Evolutionary conservation across 1,140 invertebrate species (phyloP).

Genomic region (Nasonia giraulti): DNA sequence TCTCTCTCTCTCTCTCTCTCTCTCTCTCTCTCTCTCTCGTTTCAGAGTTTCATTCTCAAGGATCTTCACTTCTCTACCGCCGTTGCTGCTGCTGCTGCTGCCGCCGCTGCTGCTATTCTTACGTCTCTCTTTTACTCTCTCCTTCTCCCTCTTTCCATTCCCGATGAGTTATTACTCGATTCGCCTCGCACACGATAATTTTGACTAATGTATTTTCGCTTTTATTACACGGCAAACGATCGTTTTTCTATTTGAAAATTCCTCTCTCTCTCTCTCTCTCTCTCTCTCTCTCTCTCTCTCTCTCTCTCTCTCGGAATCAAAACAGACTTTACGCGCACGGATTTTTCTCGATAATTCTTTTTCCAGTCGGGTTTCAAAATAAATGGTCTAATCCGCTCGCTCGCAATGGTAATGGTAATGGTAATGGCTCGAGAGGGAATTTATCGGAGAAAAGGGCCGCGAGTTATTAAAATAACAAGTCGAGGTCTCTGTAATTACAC

Average conservation of each 20-base stretch:
- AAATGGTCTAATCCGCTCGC: too few relatives aligned
- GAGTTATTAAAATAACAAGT: background rate
- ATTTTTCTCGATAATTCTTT: too few relatives aligned
- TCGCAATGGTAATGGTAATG: background rate
- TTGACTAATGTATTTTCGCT: conserved; percentile 52
- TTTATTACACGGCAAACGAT: conserved; percentile 50
- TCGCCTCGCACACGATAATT: conserved; percentile 53
- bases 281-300: too few relatives aligned
- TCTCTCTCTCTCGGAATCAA: too few relatives aligned
- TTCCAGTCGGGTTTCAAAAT: too few relatives aligned
- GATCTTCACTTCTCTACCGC: conserved; percentile 21
- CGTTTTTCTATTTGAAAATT: conserved; percentile 48
- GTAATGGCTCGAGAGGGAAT: background rate
- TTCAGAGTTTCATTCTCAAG: conserved; percentile 44
- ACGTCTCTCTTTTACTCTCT: conserved; percentile 53
- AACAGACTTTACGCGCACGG: too few relatives aligned
- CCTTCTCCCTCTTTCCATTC: conserved; percentile 42
- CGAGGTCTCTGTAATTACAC: background rate
- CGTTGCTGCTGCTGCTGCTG: background rate
- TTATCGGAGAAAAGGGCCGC: background rate
- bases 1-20: conserved; percentile 46
- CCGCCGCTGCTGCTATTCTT: conserved; percentile 52
- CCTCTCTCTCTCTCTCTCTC: background rate
- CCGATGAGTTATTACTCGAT: conserved; percentile 53
- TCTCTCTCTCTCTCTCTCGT: conserved; percentile 39